Conservation (phyloP, 2,113 vertebrate species). For the Tragulus kanchil region DNA sequence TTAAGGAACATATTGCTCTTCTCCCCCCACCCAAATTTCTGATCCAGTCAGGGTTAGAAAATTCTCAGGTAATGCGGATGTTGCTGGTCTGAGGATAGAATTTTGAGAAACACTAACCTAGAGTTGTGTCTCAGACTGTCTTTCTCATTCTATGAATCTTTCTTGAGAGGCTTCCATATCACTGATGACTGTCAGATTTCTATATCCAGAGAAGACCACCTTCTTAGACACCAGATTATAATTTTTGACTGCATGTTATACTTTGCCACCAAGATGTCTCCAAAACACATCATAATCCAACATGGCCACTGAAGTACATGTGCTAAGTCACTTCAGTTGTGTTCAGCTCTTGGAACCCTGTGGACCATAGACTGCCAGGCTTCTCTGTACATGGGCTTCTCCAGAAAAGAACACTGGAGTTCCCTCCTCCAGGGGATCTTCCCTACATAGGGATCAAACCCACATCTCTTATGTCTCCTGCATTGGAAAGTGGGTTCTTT, state of each 20-base stretch:
- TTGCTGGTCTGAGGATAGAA: background rate
- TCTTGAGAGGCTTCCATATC: background rate
- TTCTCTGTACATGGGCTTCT: background rate
- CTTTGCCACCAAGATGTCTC: background rate
- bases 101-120: background rate
- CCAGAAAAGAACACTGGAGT: background rate
- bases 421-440: background rate
- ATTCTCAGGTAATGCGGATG: constrained; percentile 20
- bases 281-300: background rate
- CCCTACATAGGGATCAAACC: background rate
- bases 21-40: background rate
- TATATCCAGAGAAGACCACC: background rate
- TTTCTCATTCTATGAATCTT: constrained; percentile 2
- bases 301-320: background rate
- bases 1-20: background rate
- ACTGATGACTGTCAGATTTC: background rate
- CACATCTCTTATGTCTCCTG: background rate
- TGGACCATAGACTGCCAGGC: background rate
- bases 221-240: background rate
- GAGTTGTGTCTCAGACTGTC: background rate
- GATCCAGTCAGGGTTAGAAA: background rate
- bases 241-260: background rate
- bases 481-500: background rate
- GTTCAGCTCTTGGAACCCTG: background rate
- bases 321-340: background rate